Evolutionary conservation across 2,113 vertebrate species (phyloP).

Genomic region (Notothenia rossii): DNA sequence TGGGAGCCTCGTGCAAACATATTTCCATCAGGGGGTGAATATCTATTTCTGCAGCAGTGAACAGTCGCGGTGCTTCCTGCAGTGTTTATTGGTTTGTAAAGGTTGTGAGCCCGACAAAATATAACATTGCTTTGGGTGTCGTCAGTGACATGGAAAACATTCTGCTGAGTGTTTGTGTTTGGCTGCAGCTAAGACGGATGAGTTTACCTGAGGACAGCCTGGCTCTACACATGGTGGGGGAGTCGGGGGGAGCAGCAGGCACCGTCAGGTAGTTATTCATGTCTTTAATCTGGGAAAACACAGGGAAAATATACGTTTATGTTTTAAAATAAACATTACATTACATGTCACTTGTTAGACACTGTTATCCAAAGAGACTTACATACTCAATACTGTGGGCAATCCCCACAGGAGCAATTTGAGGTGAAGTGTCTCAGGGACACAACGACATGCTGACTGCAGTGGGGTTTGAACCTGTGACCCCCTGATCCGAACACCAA

Average conservation of each 20-base stretch:
- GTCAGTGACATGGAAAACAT: background rate
- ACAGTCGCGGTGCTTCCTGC: background rate
- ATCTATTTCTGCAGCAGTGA: constrained; percentile 21
- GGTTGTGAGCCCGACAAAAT: constrained; percentile 8
- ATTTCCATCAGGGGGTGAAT: constrained; percentile 54
- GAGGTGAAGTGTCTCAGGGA: too few species aligned
- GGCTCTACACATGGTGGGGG: constrained; percentile 91
- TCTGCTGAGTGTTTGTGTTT: constrained; percentile 7
- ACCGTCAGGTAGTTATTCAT: constrained; percentile 95
- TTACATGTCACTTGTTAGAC: too few species aligned
- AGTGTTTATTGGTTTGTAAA: background rate
- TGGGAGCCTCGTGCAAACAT: constrained; percentile 52
- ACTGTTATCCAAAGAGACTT: too few species aligned
- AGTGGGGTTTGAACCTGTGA: too few species aligned
- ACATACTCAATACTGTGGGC: too few species aligned
- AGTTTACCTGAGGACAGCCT: constrained; percentile 93
- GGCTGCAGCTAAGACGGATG: background rate
- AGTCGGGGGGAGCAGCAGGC: constrained; percentile 88
- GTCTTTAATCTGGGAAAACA: constrained; percentile 77
- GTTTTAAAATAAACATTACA: background rate
- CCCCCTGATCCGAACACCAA: too few species aligned
- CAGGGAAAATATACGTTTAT: background rate
- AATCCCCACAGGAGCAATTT: too few species aligned
- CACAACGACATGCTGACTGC: too few species aligned
- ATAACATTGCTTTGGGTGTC: background rate